phyloP scores from a whole-genome alignment of 2,113 vertebrate genomes.

The Hyla sarda region DNA sequence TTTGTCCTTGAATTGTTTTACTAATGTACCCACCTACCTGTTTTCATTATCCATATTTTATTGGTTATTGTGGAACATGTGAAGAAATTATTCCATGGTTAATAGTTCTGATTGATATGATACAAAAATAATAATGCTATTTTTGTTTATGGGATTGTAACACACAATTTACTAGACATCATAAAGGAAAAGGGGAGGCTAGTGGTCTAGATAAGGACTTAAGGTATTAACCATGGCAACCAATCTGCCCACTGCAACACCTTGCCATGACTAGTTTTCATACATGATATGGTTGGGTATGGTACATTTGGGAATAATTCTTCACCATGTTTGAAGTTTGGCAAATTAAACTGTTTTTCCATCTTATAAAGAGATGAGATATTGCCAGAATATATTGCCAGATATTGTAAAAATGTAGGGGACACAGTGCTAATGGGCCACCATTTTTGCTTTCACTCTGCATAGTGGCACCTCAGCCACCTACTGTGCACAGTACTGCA shows the following conservation, averaged over 20 bases:
- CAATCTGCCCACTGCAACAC: neutral
- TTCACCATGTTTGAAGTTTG: neutral
- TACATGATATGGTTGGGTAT: neutral
- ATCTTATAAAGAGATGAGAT: neutral
- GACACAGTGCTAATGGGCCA: too few species aligned
- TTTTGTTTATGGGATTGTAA: neutral
- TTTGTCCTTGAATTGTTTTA: neutral
- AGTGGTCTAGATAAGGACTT: neutral
- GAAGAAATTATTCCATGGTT: neutral
- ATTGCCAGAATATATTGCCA: neutral
- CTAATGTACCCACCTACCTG: neutral
- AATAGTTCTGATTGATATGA: neutral
- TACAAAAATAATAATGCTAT: neutral
- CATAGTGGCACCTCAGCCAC: too few species aligned
- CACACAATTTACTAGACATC: neutral
- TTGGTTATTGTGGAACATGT: slow-evolving; percentile 8
- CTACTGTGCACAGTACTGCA: too few species aligned
- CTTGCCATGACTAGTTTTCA: neutral
- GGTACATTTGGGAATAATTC: neutral
- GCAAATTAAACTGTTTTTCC: neutral
- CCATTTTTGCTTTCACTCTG: too few species aligned
- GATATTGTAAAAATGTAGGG: too few species aligned
- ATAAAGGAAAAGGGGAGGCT: neutral
- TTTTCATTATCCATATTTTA: neutral
- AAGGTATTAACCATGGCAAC: neutral